Conservation (phyloP, 2,113 vertebrate genomes). For the Nesogale talazaci region DNA sequence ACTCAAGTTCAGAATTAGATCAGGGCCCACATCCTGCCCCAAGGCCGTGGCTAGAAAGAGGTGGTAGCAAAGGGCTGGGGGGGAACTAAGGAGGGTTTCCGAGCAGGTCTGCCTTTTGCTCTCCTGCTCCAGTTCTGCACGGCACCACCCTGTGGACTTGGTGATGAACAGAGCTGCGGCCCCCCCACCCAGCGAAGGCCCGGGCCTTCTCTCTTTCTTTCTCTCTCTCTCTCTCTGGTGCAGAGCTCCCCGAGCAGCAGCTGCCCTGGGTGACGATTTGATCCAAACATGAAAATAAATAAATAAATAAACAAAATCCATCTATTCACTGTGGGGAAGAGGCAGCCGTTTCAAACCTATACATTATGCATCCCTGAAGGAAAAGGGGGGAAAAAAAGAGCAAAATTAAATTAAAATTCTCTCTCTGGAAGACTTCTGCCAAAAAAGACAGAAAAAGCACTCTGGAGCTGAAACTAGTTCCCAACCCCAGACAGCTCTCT, state of each 20-base stretch:
- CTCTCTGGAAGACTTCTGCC: conserved; percentile 49
- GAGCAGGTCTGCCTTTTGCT: not conserved
- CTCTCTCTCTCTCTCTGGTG: not conserved
- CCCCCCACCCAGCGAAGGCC: not conserved
- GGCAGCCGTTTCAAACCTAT: conserved; percentile 62
- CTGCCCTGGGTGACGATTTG: conserved; percentile 54
- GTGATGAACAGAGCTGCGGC: not conserved
- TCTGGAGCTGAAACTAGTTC: not conserved
- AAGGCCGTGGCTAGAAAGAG: not conserved
- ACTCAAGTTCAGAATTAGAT: not conserved
- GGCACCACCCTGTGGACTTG: not conserved
- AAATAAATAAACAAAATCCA: not conserved
- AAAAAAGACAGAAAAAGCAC: conserved; percentile 45
- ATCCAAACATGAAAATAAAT: conserved; percentile 59
- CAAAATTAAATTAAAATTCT: conserved; percentile 67
- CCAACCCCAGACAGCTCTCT: conserved; percentile 4
- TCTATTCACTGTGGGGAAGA: conserved; percentile 59
- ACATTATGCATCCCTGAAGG: conserved; percentile 43
- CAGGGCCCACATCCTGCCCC: not conserved
- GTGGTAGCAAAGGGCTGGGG: not conserved
- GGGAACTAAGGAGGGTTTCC: not conserved
- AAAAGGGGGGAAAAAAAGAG: conserved; percentile 39
- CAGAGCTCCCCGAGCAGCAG: conserved; percentile 26
- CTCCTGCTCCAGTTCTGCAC: conserved; percentile 17
- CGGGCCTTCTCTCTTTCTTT: not conserved